A percentile compares a stretch with the other conserved stretches of the same genome.
Conservation (phyloP, 2,797 vertebrate species). For the Vireo griseus region DNA sequence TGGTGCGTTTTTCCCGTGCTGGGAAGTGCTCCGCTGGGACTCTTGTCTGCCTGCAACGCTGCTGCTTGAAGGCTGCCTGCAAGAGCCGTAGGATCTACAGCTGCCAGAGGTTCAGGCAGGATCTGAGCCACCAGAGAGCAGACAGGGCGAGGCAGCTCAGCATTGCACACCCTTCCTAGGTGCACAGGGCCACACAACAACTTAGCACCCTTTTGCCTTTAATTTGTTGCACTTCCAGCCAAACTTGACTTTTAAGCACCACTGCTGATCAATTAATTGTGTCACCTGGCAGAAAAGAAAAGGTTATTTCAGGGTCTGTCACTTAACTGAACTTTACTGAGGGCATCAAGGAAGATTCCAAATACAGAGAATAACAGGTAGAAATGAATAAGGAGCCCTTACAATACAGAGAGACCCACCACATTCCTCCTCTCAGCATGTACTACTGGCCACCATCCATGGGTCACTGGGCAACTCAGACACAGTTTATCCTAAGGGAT, state of each 20-base stretch:
- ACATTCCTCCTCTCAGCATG: not conserved
- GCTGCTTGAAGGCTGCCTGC: not conserved
- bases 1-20: not conserved
- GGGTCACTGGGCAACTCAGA: not conserved
- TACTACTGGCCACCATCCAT: not conserved
- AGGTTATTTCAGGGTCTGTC: not conserved
- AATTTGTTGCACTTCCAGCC: not conserved
- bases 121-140: not conserved
- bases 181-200: not conserved
- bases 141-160: not conserved
- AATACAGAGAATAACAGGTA: not conserved
- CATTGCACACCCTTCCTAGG: not conserved
- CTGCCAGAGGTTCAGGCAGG: not conserved
- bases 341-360: not conserved
- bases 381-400: not conserved
- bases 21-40: slow-evolving; percentile 1
- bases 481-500: not conserved
- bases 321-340: not conserved
- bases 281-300: not conserved
- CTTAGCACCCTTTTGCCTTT: not conserved
- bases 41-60: not conserved
- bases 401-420: not conserved
- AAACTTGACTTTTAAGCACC: not conserved
- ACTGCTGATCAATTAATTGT: not conserved
- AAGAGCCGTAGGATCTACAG: not conserved